A percentile compares a stretch with the other conserved stretches of the same genome.
Evolutionary conservation across 2,888 invertebrate species (phyloP).

Genomic region (Dolomedes plantarius): DNA sequence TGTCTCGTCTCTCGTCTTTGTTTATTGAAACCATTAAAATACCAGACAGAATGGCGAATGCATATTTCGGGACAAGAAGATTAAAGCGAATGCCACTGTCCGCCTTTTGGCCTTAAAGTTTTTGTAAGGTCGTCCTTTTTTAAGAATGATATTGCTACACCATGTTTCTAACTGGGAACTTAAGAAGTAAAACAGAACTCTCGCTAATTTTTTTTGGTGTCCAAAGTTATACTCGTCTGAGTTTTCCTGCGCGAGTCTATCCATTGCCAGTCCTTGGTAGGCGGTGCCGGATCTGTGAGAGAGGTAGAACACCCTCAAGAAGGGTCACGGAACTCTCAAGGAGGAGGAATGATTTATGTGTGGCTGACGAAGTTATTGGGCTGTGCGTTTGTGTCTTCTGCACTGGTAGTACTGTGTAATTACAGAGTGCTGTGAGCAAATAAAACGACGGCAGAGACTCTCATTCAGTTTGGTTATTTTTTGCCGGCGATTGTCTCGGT

Average conservation of each 20-base stretch:
- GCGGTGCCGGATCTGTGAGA: constrained; percentile 53
- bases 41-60: no score
- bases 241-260: not conserved
- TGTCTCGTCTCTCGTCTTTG: no score
- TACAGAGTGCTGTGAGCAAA: constrained; percentile 17
- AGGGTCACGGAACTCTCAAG: constrained; percentile 37
- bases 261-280: constrained; percentile 15
- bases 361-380: not conserved
- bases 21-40: no score
- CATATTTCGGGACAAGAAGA: no score
- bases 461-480: not conserved
- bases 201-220: not conserved
- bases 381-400: constrained; percentile 17
- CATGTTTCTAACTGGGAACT: not conserved
- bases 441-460: constrained; percentile 28
- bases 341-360: constrained; percentile 36
- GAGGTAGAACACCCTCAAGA: not conserved
- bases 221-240: not conserved
- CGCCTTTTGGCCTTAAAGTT: no score
- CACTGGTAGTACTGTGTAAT: constrained; percentile 18
- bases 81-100: no score
- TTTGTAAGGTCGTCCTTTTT: no score
- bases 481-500: not conserved
- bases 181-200: not conserved
- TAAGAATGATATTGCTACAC: not conserved